These are phyloP conservation scores for Ptychoptera contaminata DNA, from an alignment of 2,888 invertebrate genomes.

Conservation along the genomic window DNA sequence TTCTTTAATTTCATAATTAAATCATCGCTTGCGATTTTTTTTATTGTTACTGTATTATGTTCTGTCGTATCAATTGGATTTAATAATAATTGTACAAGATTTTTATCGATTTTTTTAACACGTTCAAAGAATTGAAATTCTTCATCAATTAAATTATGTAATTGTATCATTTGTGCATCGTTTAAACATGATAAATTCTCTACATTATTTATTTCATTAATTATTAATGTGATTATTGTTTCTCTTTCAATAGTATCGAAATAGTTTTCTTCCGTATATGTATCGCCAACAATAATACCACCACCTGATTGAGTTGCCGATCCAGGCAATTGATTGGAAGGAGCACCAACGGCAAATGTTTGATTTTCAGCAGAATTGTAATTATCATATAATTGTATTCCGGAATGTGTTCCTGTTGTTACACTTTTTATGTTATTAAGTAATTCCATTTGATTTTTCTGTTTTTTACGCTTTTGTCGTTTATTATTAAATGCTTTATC, in stretches of 20 bases:
- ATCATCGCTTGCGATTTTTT: neutral
- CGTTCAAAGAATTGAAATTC: slow-evolving; percentile 25
- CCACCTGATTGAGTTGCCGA: neutral
- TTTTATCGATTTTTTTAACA: slow-evolving; percentile 25
- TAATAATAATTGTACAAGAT: slow-evolving; percentile 22
- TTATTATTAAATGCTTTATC: too few relatives aligned
- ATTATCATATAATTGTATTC: neutral
- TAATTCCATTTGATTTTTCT: slow-evolving; percentile 28
- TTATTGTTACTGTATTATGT: neutral
- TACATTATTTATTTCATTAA: slow-evolving; percentile 25
- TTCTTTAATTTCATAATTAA: slow-evolving; percentile 21
- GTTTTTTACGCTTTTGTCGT: slow-evolving; percentile 23
- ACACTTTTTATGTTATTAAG: slow-evolving; percentile 25
- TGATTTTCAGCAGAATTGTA: neutral
- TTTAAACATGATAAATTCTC: slow-evolving; percentile 18
- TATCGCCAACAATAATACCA: too few relatives aligned
- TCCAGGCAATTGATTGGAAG: neutral
- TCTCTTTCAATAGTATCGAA: slow-evolving; percentile 6
- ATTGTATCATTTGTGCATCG: slow-evolving; percentile 17
- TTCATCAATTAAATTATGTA: slow-evolving; percentile 18
- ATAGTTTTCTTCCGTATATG: neutral
- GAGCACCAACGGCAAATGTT: neutral
- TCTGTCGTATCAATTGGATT: slow-evolving; percentile 19
- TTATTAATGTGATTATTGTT: slow-evolving; percentile 14
- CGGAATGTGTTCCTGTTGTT: slow-evolving; percentile 13